Conservation (phyloP, 2,113 vertebrate species). For the Clupea harengus region DNA sequence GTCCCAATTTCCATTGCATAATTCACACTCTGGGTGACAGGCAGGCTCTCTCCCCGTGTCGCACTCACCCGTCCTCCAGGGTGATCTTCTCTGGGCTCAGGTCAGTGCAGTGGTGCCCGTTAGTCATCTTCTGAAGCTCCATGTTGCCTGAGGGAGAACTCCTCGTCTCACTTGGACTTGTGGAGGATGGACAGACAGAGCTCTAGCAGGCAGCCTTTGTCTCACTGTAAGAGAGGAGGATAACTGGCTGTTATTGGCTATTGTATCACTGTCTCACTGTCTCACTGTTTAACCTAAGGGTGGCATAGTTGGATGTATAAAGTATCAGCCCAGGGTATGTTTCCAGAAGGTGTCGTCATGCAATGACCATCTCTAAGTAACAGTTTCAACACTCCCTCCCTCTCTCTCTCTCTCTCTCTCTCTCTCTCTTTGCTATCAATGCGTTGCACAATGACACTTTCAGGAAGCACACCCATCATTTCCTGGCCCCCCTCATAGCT, state of each 20-base stretch:
- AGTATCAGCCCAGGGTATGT: too few relatives aligned
- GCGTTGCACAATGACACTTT: too few relatives aligned
- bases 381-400: too few relatives aligned
- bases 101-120: constrained; percentile 60
- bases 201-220: background rate
- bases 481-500: background rate
- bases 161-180: background rate
- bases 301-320: too few relatives aligned
- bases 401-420: too few relatives aligned
- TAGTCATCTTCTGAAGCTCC: constrained; percentile 69
- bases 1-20: too few relatives aligned
- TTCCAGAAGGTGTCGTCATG: too few relatives aligned
- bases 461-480: background rate
- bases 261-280: background rate
- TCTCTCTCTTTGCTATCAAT: too few relatives aligned
- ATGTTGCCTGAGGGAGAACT: constrained; percentile 36
- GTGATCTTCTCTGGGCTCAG: constrained; percentile 27
- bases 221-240: background rate
- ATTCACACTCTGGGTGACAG: too few relatives aligned
- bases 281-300: background rate
- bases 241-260: background rate
- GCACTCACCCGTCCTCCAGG: constrained; percentile 59
- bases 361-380: too few relatives aligned
- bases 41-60: background rate
- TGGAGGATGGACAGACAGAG: background rate